Base-by-base conservation (phyloP, 2,113 vertebrate species). In the Eidolon helvum region DNA sequence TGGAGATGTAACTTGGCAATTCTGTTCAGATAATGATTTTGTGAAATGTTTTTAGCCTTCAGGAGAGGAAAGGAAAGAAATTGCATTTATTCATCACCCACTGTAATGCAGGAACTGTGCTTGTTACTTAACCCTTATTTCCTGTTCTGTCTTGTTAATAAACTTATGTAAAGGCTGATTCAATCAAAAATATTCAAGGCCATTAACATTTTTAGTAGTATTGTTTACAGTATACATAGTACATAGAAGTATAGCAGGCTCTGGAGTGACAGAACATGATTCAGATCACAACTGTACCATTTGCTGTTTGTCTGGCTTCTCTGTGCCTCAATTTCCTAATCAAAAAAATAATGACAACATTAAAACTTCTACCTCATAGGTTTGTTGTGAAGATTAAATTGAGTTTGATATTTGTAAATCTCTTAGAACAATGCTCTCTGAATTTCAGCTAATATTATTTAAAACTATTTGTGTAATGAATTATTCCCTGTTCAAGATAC, bases 41-140 rank as follows among this genome's bases (percentile, higher is more conserved):
- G 63, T 63, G 28, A 61, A 71, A 65, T 40, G 4, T 77, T 10
- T 92, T 57, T 43, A 87, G 72, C 30, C 7, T 91, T 94, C 26
- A 95, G 71, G 16, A 80, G 33, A 55, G 2, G 22, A 87, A 83
- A 83, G 26, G 45, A 91, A 89, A 91, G 63, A 82, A 91, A 78
- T 43, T 77, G 16, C n/a, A 63, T 79, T 71, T 88, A 40, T 90
- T 87, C 78, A 63, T 94, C 21, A 68, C 26, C 45, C 28, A 71
- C 24, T 59, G 18, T 57, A 15, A 59, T 33, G 30, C 45, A 59
- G 38, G 53, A 53, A 45, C 16, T 83, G 26, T 65, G 38, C 66
- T 48, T 89, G 40, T 26, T 90, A 82, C 6, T 68, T 63, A 75
- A 75, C 26, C 6, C 5, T 87, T 78, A 79, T 50, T 50, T 75